A percentile compares a stretch with the other conserved stretches of the same genome.
These are phyloP conservation scores for Chloroclysta siterata DNA, from an alignment of 2,888 invertebrate species.

Conservation along the genomic window DNA sequence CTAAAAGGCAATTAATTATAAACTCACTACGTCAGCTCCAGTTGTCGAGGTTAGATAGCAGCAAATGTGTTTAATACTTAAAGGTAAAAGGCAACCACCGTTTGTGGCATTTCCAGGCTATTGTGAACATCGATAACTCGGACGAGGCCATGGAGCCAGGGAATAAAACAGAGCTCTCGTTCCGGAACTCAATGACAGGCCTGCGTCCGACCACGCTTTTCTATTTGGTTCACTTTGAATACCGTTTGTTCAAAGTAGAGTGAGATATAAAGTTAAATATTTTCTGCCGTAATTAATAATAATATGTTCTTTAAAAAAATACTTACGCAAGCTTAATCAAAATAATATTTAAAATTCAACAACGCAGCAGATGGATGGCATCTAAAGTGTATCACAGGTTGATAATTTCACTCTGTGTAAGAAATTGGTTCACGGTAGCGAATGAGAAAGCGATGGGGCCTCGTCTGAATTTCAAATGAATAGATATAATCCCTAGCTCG, in stretches of 20 bases:
- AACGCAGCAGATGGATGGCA: constrained; percentile 2
- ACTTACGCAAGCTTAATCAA: not conserved
- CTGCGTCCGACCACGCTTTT: constrained; percentile 40
- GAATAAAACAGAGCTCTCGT: constrained; percentile 48
- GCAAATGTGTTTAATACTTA: not conserved
- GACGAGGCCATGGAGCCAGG: constrained; percentile 60
- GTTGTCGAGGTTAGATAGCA: not conserved
- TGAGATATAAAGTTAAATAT: not conserved
- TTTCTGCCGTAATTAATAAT: not conserved
- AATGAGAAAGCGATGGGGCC: constrained; percentile 60
- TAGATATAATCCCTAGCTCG: constrained; percentile 61
- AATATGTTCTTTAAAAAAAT: no score
- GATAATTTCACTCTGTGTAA: constrained; percentile 29
- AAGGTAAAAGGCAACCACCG: constrained; percentile 41
- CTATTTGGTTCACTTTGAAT: constrained; percentile 20
- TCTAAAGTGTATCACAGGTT: constrained; percentile 6
- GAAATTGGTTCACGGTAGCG: constrained; percentile 55
- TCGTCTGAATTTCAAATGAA: constrained; percentile 71
- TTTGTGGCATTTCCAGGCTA: constrained; percentile 41
- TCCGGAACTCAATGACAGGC: constrained; percentile 63
- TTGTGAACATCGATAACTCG: constrained; percentile 56
- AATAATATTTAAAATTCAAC: not conserved
- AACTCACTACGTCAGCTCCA: not conserved
- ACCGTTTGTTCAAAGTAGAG: constrained; percentile 4
- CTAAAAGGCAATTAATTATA: no score